Evolutionary conservation across 2,797 vertebrate genomes (phyloP).

Genomic region (Octomys mimax): DNA sequence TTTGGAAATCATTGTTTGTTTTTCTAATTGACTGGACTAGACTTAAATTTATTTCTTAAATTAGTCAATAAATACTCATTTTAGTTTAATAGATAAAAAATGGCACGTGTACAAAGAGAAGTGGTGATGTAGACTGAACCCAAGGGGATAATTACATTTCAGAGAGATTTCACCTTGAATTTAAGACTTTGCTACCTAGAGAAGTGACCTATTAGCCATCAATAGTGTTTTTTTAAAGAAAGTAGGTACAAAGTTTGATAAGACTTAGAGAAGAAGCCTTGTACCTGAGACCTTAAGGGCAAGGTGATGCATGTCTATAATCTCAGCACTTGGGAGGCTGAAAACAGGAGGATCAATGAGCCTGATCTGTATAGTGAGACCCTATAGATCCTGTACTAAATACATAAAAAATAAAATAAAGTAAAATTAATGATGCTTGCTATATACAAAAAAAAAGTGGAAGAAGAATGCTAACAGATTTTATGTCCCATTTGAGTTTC

Average conservation of each 20-base stretch:
- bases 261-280: not conserved
- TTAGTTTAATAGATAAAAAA: slow-evolving; percentile 51
- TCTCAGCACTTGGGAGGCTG: no score
- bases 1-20: not conserved
- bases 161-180: not conserved
- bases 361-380: no score
- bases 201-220: not conserved
- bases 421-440: no score
- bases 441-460: no score
- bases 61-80: slow-evolving; percentile 26
- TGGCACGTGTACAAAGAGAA: not conserved
- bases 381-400: no score
- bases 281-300: not conserved
- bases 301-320: no score
- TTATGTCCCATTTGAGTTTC: slow-evolving; percentile 25
- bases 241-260: not conserved
- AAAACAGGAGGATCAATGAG: no score
- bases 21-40: not conserved
- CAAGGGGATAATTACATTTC: not conserved
- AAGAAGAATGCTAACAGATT: not conserved
- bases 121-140: not conserved
- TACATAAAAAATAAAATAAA: no score
- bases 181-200: not conserved
- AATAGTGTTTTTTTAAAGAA: slow-evolving; percentile 9
- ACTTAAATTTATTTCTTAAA: slow-evolving; percentile 57